A percentile compares a stretch with the other conserved stretches of the same genome.
Evolutionary conservation across 2,113 vertebrate species (phyloP).

Genomic region (Cathartes aura): DNA sequence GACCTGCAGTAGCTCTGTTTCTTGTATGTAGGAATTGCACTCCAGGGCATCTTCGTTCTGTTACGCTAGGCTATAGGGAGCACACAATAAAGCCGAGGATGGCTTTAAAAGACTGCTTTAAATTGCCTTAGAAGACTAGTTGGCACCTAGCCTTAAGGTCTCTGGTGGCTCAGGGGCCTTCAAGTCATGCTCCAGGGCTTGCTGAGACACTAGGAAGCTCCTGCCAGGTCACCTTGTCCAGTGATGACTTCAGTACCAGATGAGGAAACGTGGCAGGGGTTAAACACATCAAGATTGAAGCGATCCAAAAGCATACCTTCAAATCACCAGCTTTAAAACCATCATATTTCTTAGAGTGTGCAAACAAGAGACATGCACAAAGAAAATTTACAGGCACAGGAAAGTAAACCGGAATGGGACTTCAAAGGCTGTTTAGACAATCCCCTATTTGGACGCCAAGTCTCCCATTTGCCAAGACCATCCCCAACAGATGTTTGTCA

Average conservation of each 20-base stretch:
- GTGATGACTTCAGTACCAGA: neutral
- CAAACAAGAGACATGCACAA: neutral
- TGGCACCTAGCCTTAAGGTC: neutral
- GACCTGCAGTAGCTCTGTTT: neutral
- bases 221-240: neutral
- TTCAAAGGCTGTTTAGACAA: neutral
- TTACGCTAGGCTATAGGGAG: neutral
- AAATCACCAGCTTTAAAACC: neutral
- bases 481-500: neutral
- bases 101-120: neutral
- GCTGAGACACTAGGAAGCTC: neutral
- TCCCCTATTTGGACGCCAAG: neutral
- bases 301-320: neutral
- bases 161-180: neutral
- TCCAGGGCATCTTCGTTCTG: neutral
- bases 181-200: neutral
- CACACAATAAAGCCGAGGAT: neutral
- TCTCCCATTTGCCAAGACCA: neutral
- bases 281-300: neutral
- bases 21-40: neutral
- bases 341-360: neutral
- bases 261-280: neutral
- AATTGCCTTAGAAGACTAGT: neutral
- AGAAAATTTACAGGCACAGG: constrained; percentile 13
- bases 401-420: neutral